Evolutionary conservation across 2,888 invertebrate genomes (phyloP).

Genomic region (Synanthedon formicaeformis): DNA sequence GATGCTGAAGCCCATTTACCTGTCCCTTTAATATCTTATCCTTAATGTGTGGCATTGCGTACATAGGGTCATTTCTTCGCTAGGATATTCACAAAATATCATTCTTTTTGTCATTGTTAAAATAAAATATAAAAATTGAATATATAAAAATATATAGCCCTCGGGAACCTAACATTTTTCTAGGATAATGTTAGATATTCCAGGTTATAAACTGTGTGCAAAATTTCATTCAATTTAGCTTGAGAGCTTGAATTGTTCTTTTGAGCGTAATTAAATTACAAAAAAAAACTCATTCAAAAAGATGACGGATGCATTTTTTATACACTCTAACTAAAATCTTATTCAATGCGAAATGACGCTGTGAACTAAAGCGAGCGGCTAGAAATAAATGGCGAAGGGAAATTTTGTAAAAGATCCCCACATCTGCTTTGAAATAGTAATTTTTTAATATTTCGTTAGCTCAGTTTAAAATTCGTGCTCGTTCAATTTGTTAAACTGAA

Average conservation of each 20-base stretch:
- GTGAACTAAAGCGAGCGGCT: background rate
- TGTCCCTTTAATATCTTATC: no score
- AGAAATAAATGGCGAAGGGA: background rate
- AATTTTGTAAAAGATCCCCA: background rate
- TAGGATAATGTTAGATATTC: no score
- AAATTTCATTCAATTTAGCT: no score
- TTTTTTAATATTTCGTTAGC: background rate
- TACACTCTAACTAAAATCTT: background rate
- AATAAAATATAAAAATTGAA: no score
- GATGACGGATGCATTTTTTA: background rate
- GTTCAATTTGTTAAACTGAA: background rate
- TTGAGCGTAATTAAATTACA: background rate
- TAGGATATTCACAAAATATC: no score
- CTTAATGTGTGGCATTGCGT: no score
- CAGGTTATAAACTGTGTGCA: no score
- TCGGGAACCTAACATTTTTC: no score
- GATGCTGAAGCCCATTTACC: no score
- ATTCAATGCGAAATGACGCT: background rate
- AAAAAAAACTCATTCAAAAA: background rate
- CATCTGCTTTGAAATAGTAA: background rate
- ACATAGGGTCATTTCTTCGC: no score
- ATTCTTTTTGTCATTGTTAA: no score
- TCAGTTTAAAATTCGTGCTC: background rate
- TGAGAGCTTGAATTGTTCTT: background rate
- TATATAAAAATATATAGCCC: no score